Evolutionary conservation across 2,888 invertebrate species (phyloP), one percentile per base, ranked within the genome.

Genomic region (Pharmacophagus antenor): DNA sequence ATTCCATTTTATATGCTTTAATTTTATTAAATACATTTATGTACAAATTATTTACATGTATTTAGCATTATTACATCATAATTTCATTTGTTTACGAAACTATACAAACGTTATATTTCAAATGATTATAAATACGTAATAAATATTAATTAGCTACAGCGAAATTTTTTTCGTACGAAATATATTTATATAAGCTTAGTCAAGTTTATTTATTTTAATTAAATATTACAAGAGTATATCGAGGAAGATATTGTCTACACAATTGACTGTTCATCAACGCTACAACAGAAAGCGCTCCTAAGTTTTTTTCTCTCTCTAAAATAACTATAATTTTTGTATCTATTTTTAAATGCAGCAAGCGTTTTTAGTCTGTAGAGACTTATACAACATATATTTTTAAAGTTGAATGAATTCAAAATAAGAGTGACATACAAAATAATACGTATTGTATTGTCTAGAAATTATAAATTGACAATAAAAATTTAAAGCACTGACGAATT

Each of bases 171-270:
- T 65, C 53, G 51, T 54, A 62, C 42, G 44, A 58, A 62, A 62
- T 54, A 58, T 58, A 54, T 54, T 57, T 58, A 56, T 60, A 61
- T 62, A 67, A 72, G 70, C 67, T 66, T 68, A 61, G 56, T 63
- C 67, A 61, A 47, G 59, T 52, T 61, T 63, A 55, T 60, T 55
- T 69, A 64, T 69, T 67, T 67, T 67, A 65, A 67, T 70, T 71
- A 67, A 22, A 52, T 62, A 63, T 63, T 70, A 66, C 68, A 65
- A 63, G 61, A 66, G 68, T 66, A 51, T 61, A 63, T 62, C 46
- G 67, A 65, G 65, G 58, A 71, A 74, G 67, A 80, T 87, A 88
- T 87, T 86, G 85, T 88, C 86, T 84, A 85, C 73, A 76, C 84
- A 87, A 87, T 87, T 87, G 87, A 85, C 86, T 64, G 64, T 69